phyloP scores from a whole-genome alignment of 2,113 vertebrate genomes.

The Tiliqua scincoides region DNA sequence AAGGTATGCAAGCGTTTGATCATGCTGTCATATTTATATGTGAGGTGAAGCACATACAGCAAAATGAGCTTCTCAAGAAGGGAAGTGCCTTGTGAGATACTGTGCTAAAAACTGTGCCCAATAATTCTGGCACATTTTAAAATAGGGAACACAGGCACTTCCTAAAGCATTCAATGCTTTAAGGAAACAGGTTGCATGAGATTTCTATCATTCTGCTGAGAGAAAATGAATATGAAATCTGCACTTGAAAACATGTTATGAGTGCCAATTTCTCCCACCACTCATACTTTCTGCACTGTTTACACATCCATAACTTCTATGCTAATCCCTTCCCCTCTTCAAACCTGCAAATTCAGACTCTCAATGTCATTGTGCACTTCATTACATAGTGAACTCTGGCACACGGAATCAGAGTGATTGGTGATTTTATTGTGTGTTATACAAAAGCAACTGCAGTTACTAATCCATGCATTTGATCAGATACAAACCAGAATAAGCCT shows the following conservation, averaged over 20 bases:
- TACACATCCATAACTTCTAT: conserved; percentile 21
- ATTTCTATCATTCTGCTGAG: background rate
- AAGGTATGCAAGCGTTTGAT: conserved; percentile 70
- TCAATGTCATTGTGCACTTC: conserved; percentile 23
- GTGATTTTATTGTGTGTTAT: background rate
- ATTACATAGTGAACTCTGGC: conserved; percentile 54
- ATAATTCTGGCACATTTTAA: conserved; percentile 60
- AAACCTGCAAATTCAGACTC: conserved; percentile 44
- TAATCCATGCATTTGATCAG: conserved; percentile 39
- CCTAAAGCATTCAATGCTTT: conserved; percentile 54
- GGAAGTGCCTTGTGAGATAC: conserved; percentile 22
- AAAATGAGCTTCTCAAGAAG: conserved; percentile 26
- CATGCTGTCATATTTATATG: conserved; percentile 58
- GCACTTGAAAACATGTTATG: conserved; percentile 18
- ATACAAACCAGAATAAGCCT: conserved; percentile 46
- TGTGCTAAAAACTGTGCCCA: conserved; percentile 38
- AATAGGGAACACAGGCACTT: conserved; percentile 56
- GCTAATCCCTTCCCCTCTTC: background rate
- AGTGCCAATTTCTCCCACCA: background rate
- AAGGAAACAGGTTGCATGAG: conserved; percentile 53
- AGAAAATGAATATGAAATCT: conserved; percentile 18
- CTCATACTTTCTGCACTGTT: conserved; percentile 28
- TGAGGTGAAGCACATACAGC: conserved; percentile 44
- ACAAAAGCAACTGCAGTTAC: conserved; percentile 38
- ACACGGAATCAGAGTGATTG: conserved; percentile 35